Evolutionary conservation across 2,888 invertebrate species (phyloP).

Genomic region (Callosobruchus maculatus): DNA sequence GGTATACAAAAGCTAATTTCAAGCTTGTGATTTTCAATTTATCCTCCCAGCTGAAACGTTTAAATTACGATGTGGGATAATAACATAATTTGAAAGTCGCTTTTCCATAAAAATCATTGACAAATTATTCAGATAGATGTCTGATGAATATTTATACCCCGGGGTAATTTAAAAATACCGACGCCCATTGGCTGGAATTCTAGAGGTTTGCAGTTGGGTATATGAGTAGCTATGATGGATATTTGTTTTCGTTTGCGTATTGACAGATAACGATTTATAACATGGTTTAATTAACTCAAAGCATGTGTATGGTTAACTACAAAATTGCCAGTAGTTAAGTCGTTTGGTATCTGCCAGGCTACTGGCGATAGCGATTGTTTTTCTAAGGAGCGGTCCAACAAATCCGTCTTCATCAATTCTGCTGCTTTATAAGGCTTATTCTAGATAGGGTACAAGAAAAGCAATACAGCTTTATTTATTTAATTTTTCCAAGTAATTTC

Average conservation of each 20-base stretch:
- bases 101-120: not conserved
- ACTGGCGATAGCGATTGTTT: too few relatives aligned
- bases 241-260: not conserved
- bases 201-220: not conserved
- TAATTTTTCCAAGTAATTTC: too few relatives aligned
- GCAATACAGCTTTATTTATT: too few relatives aligned
- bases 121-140: not conserved
- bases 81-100: not conserved
- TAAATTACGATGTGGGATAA: not conserved
- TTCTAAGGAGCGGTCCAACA: too few relatives aligned
- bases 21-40: not conserved
- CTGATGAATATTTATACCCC: not conserved
- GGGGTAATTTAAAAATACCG: not conserved
- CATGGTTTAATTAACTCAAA: not conserved
- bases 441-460: too few relatives aligned
- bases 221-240: not conserved
- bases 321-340: not conserved
- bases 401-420: too few relatives aligned
- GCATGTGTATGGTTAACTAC: not conserved
- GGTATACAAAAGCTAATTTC: not conserved
- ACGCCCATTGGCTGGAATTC: not conserved
- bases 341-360: too few relatives aligned
- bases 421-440: too few relatives aligned
- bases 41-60: not conserved
- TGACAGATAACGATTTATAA: not conserved